A percentile compares a stretch with the other conserved stretches of the same genome.
phyloP scores from a whole-genome alignment of 2,888 invertebrate species.

The Phlogophora meticulosa region DNA sequence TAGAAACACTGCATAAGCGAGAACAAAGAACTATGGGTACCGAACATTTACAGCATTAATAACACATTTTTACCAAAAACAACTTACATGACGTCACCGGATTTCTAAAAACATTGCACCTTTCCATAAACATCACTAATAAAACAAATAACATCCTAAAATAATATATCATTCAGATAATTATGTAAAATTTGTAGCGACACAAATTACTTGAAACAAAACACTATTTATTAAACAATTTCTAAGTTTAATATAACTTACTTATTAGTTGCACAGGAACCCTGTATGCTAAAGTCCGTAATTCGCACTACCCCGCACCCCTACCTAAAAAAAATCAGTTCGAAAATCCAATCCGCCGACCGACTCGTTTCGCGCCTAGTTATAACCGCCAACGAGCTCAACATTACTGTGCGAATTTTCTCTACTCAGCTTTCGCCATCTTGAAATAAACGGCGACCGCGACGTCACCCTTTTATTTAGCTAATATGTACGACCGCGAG shows the following conservation, averaged over 20 bases:
- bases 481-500: too few relatives aligned
- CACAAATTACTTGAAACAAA: not conserved
- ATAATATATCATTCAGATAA: slow-evolving; percentile 14
- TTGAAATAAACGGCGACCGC: slow-evolving; percentile 10
- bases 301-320: slow-evolving; percentile 2
- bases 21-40: slow-evolving; percentile 25
- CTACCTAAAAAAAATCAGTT: not conserved
- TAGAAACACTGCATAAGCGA: not conserved
- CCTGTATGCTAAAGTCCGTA: not conserved
- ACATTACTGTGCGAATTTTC: slow-evolving; percentile 16
- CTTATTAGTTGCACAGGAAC: too few relatives aligned
- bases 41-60: not conserved
- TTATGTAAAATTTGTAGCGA: not conserved
- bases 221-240: not conserved
- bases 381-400: not conserved
- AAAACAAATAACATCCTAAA: not conserved
- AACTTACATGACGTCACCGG: not conserved
- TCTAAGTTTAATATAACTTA: not conserved
- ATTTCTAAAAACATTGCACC: too few relatives aligned
- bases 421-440: slow-evolving; percentile 19
- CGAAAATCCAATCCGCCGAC: not conserved
- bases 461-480: not conserved
- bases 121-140: not conserved
- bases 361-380: not conserved
- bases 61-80: not conserved